Conservation (phyloP, 1,140 invertebrate species). For the Lasioglossum baleicum region DNA sequence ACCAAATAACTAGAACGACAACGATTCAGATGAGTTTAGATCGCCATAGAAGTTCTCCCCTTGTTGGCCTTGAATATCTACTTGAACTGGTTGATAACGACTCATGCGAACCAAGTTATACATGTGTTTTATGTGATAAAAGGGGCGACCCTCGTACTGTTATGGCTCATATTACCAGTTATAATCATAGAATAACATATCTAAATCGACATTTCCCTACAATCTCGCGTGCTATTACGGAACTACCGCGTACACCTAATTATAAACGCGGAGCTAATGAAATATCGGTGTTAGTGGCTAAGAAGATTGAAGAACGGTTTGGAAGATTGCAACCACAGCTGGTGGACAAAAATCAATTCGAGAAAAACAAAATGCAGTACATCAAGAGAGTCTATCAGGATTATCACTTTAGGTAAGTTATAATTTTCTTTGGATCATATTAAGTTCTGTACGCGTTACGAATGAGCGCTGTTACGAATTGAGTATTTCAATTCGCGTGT, state of each 20-base stretch:
- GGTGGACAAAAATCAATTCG: constrained; percentile 80
- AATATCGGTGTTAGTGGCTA: constrained; percentile 81
- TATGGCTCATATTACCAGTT: constrained; percentile 87
- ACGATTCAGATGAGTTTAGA: constrained; percentile 82
- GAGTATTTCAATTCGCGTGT: background rate
- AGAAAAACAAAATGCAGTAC: constrained; percentile 81
- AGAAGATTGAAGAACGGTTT: constrained; percentile 82
- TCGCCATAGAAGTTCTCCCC: constrained; percentile 76
- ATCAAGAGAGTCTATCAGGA: constrained; percentile 80
- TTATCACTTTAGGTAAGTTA: constrained; percentile 80
- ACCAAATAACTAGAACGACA: constrained; percentile 80
- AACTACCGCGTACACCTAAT: constrained; percentile 77
- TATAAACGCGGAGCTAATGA: constrained; percentile 81
- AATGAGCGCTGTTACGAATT: background rate
- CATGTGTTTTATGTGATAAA: constrained; percentile 88
- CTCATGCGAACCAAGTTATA: constrained; percentile 84
- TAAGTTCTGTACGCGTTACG: background rate
- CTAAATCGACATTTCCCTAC: constrained; percentile 82
- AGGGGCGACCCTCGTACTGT: constrained; percentile 87
- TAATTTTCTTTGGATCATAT: background rate
- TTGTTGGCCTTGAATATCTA: constrained; percentile 86
- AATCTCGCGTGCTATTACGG: constrained; percentile 77
- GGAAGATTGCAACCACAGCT: constrained; percentile 82
- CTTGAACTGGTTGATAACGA: constrained; percentile 85
- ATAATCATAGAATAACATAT: constrained; percentile 84